Conservation (phyloP, 2,797 vertebrate species). For the Lutjanus argentimaculatus region DNA sequence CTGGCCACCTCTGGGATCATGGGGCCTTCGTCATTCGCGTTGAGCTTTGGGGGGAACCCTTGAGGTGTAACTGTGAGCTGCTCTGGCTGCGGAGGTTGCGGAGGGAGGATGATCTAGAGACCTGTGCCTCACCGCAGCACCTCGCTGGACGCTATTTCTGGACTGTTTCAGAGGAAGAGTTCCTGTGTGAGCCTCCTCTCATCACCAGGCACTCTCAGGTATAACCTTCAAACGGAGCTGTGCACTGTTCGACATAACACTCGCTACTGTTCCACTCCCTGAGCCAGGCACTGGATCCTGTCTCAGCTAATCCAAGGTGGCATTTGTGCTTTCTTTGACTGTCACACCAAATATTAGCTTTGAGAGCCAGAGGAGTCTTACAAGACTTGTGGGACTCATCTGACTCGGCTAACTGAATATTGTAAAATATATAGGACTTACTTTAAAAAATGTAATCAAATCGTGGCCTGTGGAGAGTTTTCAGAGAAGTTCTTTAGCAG, state of each 20-base stretch:
- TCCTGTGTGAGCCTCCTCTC: constrained; percentile 97
- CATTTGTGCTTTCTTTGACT: constrained; percentile 47
- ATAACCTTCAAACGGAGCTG: constrained; percentile 39
- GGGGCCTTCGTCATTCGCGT: constrained; percentile 91
- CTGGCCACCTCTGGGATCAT: constrained; percentile 95
- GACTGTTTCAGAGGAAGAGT: constrained; percentile 98
- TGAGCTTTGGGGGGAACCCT: constrained; percentile 98
- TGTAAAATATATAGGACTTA: constrained; percentile 49
- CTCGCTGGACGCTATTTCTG: constrained; percentile 97
- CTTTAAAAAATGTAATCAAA: constrained; percentile 52
- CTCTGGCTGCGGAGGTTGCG: constrained; percentile 94
- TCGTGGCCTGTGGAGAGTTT: constrained; percentile 40
- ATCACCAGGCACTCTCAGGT: constrained; percentile 96
- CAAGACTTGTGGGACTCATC: constrained; percentile 40
- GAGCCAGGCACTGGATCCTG: constrained; percentile 36
- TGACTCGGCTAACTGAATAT: constrained; percentile 44
- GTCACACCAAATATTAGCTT: constrained; percentile 67
- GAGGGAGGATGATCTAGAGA: constrained; percentile 97
- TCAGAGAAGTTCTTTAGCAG: constrained; percentile 33
- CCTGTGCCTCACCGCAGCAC: constrained; percentile 94
- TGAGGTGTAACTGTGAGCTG: constrained; percentile 98
- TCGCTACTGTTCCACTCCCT: constrained; percentile 25
- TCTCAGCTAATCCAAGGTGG: constrained; percentile 59
- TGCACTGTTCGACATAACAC: constrained; percentile 25
- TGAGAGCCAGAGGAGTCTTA: constrained; percentile 41